Conservation (phyloP, 1,140 invertebrate genomes). For the Dendrolimus punctatus region DNA sequence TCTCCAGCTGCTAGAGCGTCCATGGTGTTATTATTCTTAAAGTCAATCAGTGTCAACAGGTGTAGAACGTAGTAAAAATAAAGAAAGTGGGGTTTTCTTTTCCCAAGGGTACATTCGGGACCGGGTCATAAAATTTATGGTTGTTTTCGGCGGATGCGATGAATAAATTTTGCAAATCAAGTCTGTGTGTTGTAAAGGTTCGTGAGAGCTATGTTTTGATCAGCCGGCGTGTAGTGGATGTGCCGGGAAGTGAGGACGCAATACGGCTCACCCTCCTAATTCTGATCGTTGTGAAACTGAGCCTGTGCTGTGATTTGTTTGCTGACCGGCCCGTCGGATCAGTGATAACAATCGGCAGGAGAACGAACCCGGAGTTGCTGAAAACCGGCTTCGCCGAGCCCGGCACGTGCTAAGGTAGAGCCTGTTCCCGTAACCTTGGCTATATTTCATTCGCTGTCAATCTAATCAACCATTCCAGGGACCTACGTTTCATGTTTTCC, state of each 20-base stretch:
- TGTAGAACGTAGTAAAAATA: slow-evolving; percentile 46
- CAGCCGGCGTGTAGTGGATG: slow-evolving; percentile 49
- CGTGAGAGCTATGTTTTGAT: slow-evolving; percentile 65
- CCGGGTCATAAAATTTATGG: slow-evolving; percentile 60
- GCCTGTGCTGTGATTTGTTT: slow-evolving; percentile 25
- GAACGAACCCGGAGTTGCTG: slow-evolving; percentile 21
- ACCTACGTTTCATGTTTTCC: slow-evolving; percentile 1
- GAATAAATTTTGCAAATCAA: slow-evolving; percentile 70
- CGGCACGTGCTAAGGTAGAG: slow-evolving; percentile 54
- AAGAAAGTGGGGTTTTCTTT: slow-evolving; percentile 22
- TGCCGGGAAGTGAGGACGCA: slow-evolving; percentile 49
- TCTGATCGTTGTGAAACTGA: slow-evolving; percentile 36
- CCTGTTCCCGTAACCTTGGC: slow-evolving; percentile 20
- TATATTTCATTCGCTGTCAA: slow-evolving; percentile 7
- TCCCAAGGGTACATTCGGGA: slow-evolving; percentile 36
- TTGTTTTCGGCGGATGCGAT: slow-evolving; percentile 68
- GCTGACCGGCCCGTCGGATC: slow-evolving; percentile 14
- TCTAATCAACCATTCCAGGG: slow-evolving; percentile 1
- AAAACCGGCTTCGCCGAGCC: slow-evolving; percentile 29
- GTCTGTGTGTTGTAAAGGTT: slow-evolving; percentile 64
- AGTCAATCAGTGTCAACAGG: slow-evolving; percentile 57
- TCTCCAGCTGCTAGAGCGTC: slow-evolving; percentile 42
- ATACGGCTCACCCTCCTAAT: slow-evolving; percentile 31
- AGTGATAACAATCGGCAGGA: slow-evolving; percentile 14
- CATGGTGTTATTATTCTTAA: slow-evolving; percentile 52